Evolutionary conservation across 2,797 vertebrate species (phyloP).

Genomic region (Ceyx erithaca): DNA sequence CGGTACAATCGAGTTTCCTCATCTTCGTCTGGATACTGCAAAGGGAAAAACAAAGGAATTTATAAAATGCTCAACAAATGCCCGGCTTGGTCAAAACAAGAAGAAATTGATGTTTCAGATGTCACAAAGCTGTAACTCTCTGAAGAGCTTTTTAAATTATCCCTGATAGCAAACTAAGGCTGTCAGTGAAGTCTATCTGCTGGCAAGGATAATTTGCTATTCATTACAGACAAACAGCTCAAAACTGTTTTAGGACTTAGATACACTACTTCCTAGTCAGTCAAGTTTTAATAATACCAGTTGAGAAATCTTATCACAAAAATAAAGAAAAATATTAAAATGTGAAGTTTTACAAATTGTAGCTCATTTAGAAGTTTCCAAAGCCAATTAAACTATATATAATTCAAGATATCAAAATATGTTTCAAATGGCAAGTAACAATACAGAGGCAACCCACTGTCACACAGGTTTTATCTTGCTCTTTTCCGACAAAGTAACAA

Average conservation of each 20-base stretch:
- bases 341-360: slow-evolving; percentile 56
- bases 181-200: not conserved
- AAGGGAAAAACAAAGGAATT: not conserved
- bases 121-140: not conserved
- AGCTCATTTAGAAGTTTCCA: slow-evolving; percentile 74
- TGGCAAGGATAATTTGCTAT: slow-evolving; percentile 12
- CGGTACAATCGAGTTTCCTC: slow-evolving; percentile 95
- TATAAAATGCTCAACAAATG: not conserved
- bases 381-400: slow-evolving; percentile 80
- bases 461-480: slow-evolving; percentile 82
- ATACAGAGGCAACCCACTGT: slow-evolving; percentile 64
- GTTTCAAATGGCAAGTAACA: slow-evolving; percentile 68
- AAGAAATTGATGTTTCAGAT: not conserved
- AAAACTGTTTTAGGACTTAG: slow-evolving; percentile 15
- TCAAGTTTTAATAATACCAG: slow-evolving; percentile 19
- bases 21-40: slow-evolving; percentile 90
- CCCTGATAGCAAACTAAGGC: not conserved
- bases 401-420: slow-evolving; percentile 78
- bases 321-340: not conserved
- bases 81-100: not conserved
- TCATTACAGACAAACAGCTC: slow-evolving; percentile 43
- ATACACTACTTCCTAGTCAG: not conserved
- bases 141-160: not conserved
- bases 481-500: slow-evolving; percentile 84
- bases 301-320: slow-evolving; percentile 68